Evolutionary conservation across 2,888 invertebrate species (phyloP).

Genomic region (Volucella inanis): DNA sequence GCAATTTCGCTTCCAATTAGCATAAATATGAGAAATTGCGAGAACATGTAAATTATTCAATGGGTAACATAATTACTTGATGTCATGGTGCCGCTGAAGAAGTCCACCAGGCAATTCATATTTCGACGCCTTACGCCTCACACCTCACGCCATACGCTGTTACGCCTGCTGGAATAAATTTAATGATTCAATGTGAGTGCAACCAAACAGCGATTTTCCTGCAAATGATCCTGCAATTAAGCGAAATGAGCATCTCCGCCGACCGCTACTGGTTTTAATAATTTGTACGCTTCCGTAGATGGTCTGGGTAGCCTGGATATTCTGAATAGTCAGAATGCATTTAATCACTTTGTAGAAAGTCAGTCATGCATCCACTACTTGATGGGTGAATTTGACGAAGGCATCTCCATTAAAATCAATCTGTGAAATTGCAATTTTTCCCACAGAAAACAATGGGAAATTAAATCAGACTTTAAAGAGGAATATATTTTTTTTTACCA

Average conservation of each 20-base stretch:
- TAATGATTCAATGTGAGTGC: slow-evolving; percentile 55
- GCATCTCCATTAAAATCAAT: slow-evolving; percentile 17
- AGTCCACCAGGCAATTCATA: neutral
- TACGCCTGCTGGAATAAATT: slow-evolving; percentile 55
- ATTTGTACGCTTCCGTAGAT: no score
- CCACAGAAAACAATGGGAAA: slow-evolving; percentile 1
- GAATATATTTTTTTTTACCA: no score
- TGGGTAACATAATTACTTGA: slow-evolving; percentile 62
- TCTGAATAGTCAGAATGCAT: neutral
- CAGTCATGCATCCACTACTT: neutral
- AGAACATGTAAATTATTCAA: slow-evolving; percentile 69
- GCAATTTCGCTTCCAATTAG: slow-evolving; percentile 67
- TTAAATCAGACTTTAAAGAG: neutral
- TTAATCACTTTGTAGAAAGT: slow-evolving; percentile 8
- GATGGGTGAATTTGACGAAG: slow-evolving; percentile 20
- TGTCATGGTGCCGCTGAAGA: slow-evolving; percentile 4
- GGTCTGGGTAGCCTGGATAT: neutral
- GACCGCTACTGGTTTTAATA: slow-evolving; percentile 8
- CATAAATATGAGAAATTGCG: slow-evolving; percentile 71
- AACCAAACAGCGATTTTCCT: slow-evolving; percentile 47
- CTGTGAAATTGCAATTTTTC: slow-evolving; percentile 14
- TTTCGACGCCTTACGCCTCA: neutral
- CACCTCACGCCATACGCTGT: slow-evolving; percentile 35
- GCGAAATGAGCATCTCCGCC: slow-evolving; percentile 38
- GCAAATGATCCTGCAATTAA: slow-evolving; percentile 63